Conservation (phyloP, 2,797 vertebrate genomes). For the Otus scops region DNA sequence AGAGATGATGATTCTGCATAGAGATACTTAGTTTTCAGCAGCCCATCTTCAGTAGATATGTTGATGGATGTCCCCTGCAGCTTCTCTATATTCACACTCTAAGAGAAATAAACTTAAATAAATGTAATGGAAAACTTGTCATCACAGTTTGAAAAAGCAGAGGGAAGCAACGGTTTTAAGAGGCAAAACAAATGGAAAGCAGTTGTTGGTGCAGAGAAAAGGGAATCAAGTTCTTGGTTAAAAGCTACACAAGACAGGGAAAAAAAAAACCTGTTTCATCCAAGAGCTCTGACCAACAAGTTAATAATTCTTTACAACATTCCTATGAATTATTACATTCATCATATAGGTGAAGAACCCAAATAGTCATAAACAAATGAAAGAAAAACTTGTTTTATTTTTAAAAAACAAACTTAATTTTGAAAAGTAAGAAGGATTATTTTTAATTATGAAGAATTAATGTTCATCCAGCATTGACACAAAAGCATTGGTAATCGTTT, state of each 20-base stretch:
- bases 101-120: slow-evolving; percentile 52
- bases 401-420: not conserved
- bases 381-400: not conserved
- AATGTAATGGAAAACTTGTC: slow-evolving; percentile 19
- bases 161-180: not conserved
- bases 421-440: not conserved
- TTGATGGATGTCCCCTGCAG: slow-evolving; percentile 89
- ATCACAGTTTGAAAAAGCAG: slow-evolving; percentile 4
- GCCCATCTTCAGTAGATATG: slow-evolving; percentile 86
- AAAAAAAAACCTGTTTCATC: not conserved
- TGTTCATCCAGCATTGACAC: not conserved
- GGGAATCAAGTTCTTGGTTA: not conserved
- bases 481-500: not conserved
- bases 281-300: not conserved
- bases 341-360: not conserved
- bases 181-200: not conserved
- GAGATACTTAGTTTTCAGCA: slow-evolving; percentile 88
- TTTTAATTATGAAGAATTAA: not conserved
- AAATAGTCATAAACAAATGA: not conserved
- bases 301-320: not conserved
- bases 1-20: slow-evolving; percentile 88
- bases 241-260: not conserved
- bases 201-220: not conserved
- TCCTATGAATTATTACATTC: not conserved
- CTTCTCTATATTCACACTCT: slow-evolving; percentile 90